phyloP scores from a whole-genome alignment of 2,888 invertebrate genomes.

The Agonopterix subpropinquella region DNA sequence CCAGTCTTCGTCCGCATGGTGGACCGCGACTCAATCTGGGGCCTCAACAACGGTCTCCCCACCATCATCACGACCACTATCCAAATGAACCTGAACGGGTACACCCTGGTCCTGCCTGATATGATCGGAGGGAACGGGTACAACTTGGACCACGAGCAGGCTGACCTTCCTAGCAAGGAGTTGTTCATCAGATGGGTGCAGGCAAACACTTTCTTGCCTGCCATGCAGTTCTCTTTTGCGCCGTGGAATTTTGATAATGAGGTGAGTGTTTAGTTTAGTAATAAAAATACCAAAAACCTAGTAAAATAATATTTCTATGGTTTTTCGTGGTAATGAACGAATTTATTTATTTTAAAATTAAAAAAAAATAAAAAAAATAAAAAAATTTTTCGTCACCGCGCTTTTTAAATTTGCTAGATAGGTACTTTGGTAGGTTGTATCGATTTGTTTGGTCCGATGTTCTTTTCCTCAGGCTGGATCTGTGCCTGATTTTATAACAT shows the following conservation, averaged over 20 bases:
- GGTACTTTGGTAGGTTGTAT: too few species aligned
- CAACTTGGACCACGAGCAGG: conserved; percentile 56
- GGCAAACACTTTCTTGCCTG: conserved; percentile 85
- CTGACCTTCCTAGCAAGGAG: conserved; percentile 74
- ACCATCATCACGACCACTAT: conserved; percentile 84
- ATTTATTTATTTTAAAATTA: too few species aligned
- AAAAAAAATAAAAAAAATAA: too few species aligned
- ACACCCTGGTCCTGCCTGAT: conserved; percentile 85
- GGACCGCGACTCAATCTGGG: conserved; percentile 85
- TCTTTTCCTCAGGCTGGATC: too few species aligned
- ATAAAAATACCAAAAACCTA: too few species aligned
- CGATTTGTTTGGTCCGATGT: too few species aligned
- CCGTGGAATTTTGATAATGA: conserved; percentile 87
- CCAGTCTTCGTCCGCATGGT: conserved; percentile 86
- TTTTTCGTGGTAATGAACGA: too few species aligned
- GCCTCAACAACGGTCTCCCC: conserved; percentile 80
- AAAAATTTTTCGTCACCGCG: too few species aligned
- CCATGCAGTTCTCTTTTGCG: conserved; percentile 85
- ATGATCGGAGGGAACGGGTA: conserved; percentile 85
- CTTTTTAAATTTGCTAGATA: too few species aligned
- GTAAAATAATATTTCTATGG: too few species aligned
- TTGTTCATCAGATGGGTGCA: conserved; percentile 87
- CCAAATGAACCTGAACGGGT: conserved; percentile 79
- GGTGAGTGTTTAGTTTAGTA: conserved; percentile 23
- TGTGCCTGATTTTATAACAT: too few species aligned